Base-by-base conservation (phyloP, 2,113 vertebrate genomes). In the Arvicanthis niloticus region DNA sequence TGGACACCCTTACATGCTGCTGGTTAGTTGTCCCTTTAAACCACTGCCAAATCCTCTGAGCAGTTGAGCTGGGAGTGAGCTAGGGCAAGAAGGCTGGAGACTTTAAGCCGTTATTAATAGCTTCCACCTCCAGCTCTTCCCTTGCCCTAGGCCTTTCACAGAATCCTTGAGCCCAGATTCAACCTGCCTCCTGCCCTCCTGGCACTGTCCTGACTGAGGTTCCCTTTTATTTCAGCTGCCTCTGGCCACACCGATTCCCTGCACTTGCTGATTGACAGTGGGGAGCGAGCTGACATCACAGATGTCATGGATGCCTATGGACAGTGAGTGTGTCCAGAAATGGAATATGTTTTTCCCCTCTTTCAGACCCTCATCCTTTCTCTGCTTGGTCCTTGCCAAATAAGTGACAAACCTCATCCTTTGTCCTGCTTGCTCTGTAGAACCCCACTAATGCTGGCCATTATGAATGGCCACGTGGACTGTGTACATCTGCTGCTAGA, bases 401-500 rank as follows among this genome's bases (percentile, higher is more conserved):
- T 34, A 68, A 67, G 11, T 51, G 65, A 22, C 0, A 7, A 75
- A 9, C 81, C 17, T 95, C 7, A 88, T 26, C 19, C 51, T 11
- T 67, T 51, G n/a, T 29, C 53, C 7, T 31, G 1, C 58, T 76
- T 42, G 56, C 3, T 67, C 62, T 45, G 0, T 94, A 99, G 99
- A 97, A 99, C 99, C 89, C 99, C 99, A 0, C 98, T 99, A 97
- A 99, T 99, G 99, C 98, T 99, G 98, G 99, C 99, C 0, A 99
- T 99, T 98, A 98, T 99, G 98, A 99, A 99, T 15, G 97, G 99
- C 96, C 99, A 99, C 45, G 99, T 99, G 0, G 99, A 99, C 98
- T 99, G 99, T 77, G 99, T 99, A 89, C 99, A 99, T 89, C 99
- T 99, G 96, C 98, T 99, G 97, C 98, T 99, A 98, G 99, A 99